A percentile compares a stretch with the other conserved stretches of the same genome.
These are phyloP conservation scores for Danio tinwini DNA, from an alignment of 2,797 vertebrate genomes.

Conservation along the genomic window DNA sequence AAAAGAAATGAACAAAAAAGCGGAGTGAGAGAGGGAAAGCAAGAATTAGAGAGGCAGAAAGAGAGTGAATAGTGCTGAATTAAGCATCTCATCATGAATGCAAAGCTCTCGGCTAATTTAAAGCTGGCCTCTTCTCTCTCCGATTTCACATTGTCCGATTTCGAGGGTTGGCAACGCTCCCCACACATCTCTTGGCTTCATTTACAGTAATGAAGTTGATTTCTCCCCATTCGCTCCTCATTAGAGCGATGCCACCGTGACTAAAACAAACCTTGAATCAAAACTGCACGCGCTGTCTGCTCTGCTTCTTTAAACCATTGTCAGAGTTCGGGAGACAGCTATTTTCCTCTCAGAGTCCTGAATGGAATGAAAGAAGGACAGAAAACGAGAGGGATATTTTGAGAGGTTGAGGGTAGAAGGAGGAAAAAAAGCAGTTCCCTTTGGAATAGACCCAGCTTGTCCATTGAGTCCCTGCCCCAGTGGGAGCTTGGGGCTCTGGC, in stretches of 20 bases:
- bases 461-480: constrained; percentile 65
- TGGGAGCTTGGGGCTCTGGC: constrained; percentile 75
- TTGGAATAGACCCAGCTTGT: constrained; percentile 67
- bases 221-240: constrained; percentile 41
- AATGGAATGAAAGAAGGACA: constrained; percentile 50
- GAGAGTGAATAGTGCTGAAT: constrained; percentile 35
- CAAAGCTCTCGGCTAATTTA: constrained; percentile 50
- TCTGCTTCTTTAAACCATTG: constrained; percentile 32
- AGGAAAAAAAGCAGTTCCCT: constrained; percentile 41
- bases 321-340: constrained; percentile 7
- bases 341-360: constrained; percentile 8
- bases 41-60: constrained; percentile 6
- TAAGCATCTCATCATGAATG: constrained; percentile 50
- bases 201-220: constrained; percentile 54
- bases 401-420: constrained; percentile 14
- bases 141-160: constrained; percentile 7
- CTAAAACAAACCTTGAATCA: constrained; percentile 58
- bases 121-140: constrained; percentile 28
- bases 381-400: constrained; percentile 26
- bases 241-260: constrained; percentile 46
- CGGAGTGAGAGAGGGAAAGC: constrained; percentile 14
- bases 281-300: constrained; percentile 43
- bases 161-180: not conserved
- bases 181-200: constrained; percentile 51
- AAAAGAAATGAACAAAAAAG: not conserved